phyloP scores from a whole-genome alignment of 2,797 vertebrate species.

The Garrulus glandarius region DNA sequence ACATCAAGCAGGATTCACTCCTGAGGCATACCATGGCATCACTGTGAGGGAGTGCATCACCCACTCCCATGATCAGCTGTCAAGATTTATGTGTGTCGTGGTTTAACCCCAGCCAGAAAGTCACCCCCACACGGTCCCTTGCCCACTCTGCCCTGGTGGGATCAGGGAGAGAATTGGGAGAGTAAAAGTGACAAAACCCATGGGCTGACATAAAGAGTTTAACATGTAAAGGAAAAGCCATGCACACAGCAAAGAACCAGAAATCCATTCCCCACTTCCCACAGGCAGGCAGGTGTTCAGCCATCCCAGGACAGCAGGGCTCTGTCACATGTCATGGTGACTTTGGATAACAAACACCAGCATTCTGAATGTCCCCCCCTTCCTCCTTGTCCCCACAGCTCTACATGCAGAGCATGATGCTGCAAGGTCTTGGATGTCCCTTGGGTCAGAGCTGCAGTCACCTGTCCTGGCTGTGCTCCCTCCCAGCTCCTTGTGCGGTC shows the following conservation, averaged over 20 bases:
- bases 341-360: background rate
- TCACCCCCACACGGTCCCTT: background rate
- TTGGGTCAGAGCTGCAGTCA: background rate
- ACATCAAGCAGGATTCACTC: background rate
- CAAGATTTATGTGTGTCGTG: background rate
- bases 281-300: background rate
- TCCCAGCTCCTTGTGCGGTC: background rate
- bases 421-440: background rate
- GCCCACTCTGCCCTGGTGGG: background rate
- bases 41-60: background rate
- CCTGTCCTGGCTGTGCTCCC: background rate
- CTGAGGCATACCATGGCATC: background rate
- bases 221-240: background rate
- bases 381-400: background rate
- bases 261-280: background rate
- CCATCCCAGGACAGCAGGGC: background rate
- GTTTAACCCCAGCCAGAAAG: background rate
- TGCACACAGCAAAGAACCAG: background rate
- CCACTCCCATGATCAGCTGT: background rate
- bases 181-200: background rate
- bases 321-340: rapidly evolving
- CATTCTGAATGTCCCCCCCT: too few species aligned
- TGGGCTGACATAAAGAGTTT: background rate
- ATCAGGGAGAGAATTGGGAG: background rate
- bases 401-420: background rate